phyloP scores from a whole-genome alignment of 2,797 vertebrate species.

The Sebastes itinus region DNA sequence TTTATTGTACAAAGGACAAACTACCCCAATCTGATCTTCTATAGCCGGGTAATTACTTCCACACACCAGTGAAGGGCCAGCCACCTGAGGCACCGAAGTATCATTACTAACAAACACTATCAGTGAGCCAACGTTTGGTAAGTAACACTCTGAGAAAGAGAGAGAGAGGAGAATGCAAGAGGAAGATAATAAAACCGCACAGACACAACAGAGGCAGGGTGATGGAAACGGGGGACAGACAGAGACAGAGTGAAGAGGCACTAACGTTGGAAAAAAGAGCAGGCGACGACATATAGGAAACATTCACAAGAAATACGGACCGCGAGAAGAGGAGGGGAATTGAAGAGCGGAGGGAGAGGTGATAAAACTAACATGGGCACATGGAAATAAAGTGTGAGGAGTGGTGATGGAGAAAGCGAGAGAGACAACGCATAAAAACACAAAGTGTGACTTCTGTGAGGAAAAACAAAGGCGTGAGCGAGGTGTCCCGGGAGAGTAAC shows the following conservation, averaged over 20 bases:
- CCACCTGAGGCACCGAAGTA: slow-evolving; percentile 44
- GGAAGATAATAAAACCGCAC: slow-evolving; percentile 32
- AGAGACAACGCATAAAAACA: slow-evolving; percentile 1
- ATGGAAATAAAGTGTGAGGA: slow-evolving; percentile 4
- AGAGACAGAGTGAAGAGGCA: neutral
- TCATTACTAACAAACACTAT: slow-evolving; percentile 38
- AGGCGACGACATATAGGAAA: neutral
- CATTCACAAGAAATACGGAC: neutral
- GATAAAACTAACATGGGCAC: neutral
- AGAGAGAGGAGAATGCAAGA: slow-evolving; percentile 21
- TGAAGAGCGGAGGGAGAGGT: neutral
- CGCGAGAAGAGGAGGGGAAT: neutral
- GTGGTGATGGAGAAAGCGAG: neutral
- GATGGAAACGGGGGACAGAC: neutral
- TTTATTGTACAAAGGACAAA: neutral
- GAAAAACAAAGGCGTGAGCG: neutral
- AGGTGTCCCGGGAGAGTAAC: slow-evolving; percentile 24
- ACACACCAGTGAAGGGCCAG: slow-evolving; percentile 19
- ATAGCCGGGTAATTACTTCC: slow-evolving; percentile 46
- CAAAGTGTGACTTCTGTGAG: neutral
- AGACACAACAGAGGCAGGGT: slow-evolving; percentile 1
- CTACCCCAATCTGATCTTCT: neutral
- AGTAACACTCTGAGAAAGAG: slow-evolving; percentile 20
- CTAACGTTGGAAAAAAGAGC: slow-evolving; percentile 1
- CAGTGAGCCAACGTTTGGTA: slow-evolving; percentile 21